Percentiles rank a stretch among this genome's conserved stretches.
Conservation (phyloP, 2,797 vertebrate genomes). For the Coranthus polyacanthus region DNA sequence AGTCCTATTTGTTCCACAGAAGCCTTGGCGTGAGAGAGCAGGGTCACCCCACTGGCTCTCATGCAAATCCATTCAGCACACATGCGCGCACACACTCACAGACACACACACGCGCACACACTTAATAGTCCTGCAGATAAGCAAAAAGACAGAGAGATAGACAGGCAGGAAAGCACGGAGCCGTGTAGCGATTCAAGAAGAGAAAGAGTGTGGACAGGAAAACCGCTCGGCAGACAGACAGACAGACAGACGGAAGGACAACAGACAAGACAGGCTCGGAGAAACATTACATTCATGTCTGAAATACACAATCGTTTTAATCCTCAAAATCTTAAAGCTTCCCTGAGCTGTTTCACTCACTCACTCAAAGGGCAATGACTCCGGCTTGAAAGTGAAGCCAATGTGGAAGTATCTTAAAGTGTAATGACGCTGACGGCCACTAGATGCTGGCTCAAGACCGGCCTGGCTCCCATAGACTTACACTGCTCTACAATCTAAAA, state of each 20-base stretch:
- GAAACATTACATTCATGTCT: too few relatives aligned
- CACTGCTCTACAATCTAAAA: too few relatives aligned
- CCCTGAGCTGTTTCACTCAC: too few relatives aligned
- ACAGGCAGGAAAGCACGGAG: slow-evolving; percentile 28
- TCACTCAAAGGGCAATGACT: too few relatives aligned
- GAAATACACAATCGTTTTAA: too few relatives aligned
- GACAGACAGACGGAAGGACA: not conserved
- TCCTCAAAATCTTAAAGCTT: too few relatives aligned
- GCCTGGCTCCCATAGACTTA: too few relatives aligned
- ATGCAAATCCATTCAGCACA: slow-evolving; percentile 84
- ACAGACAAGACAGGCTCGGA: too few relatives aligned
- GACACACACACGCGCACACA: slow-evolving; percentile 29
- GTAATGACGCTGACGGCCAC: too few relatives aligned
- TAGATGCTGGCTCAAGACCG: too few relatives aligned
- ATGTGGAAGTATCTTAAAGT: too few relatives aligned
- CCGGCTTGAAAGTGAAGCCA: too few relatives aligned
- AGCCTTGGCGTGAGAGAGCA: slow-evolving; percentile 86
- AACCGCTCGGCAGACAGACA: not conserved
- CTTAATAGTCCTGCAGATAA: slow-evolving; percentile 71
- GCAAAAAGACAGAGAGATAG: slow-evolving; percentile 67
- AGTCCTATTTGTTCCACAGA: slow-evolving; percentile 85
- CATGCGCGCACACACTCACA: slow-evolving; percentile 25
- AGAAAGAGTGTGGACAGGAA: slow-evolving; percentile 4
- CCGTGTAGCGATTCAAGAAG: slow-evolving; percentile 17
- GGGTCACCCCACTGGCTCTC: slow-evolving; percentile 83